These are phyloP conservation scores for Scaptomyza pallida DNA, from an alignment of 1,140 invertebrate genomes.

Conservation along the genomic window DNA sequence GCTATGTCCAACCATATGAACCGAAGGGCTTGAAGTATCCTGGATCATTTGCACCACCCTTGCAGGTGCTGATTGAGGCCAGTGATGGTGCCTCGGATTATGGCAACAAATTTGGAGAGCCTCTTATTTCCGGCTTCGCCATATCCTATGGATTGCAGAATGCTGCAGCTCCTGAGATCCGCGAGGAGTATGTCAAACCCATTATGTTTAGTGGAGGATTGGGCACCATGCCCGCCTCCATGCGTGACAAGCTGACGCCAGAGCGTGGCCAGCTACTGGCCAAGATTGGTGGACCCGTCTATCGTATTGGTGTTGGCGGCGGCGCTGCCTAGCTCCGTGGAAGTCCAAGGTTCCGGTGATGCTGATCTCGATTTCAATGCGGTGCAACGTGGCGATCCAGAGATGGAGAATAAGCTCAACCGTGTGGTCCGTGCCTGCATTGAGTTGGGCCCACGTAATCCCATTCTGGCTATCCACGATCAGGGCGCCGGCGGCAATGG, in stretches of 20 bases:
- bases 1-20: slow-evolving; percentile 95
- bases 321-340: slow-evolving; percentile 98
- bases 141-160: slow-evolving; percentile 94
- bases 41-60: slow-evolving; percentile 93
- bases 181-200: slow-evolving; percentile 98
- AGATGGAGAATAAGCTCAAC: slow-evolving; percentile 99
- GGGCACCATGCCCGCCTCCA: slow-evolving; percentile 88
- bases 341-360: slow-evolving; percentile 94
- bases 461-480: slow-evolving; percentile 89
- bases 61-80: slow-evolving; percentile 96
- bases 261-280: slow-evolving; percentile 90
- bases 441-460: slow-evolving; percentile 92
- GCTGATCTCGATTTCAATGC: slow-evolving; percentile 96
- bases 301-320: slow-evolving; percentile 98
- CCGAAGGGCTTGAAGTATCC: slow-evolving; percentile 91
- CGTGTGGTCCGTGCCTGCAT: slow-evolving; percentile 95
- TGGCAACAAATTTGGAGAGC: slow-evolving; percentile 99
- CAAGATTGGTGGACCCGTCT: slow-evolving; percentile 98
- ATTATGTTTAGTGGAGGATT: slow-evolving; percentile 99
- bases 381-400: slow-evolving; percentile 98
- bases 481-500: slow-evolving; percentile 98
- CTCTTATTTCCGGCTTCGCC: slow-evolving; percentile 95
- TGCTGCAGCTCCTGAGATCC: slow-evolving; percentile 85
- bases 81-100: slow-evolving; percentile 99
- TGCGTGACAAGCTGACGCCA: slow-evolving; percentile 63